These are phyloP conservation scores for Vesta saturnalis DNA, from an alignment of 2,888 invertebrate genomes.

Conservation along the genomic window DNA sequence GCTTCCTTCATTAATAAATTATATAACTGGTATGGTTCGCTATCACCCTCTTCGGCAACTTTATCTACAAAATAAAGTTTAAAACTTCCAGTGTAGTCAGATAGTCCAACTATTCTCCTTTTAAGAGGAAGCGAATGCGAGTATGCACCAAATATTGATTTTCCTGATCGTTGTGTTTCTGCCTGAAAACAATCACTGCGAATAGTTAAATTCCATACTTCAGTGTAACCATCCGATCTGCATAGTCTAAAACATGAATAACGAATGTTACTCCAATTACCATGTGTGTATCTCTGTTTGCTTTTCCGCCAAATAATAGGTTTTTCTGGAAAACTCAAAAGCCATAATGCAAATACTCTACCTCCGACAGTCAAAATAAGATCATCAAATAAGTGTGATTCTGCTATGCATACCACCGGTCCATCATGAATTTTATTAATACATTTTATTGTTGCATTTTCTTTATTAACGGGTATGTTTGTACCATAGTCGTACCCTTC, in stretches of 20 bases:
- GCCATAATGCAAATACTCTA: conserved; percentile 57
- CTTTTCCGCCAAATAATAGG: conserved; percentile 76
- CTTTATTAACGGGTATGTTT: conserved; percentile 69
- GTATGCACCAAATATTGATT: neutral
- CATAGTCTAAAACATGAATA: conserved; percentile 73
- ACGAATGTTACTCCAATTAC: conserved; percentile 80
- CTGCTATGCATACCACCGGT: conserved; percentile 68
- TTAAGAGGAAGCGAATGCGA: conserved; percentile 66
- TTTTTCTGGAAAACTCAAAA: conserved; percentile 67
- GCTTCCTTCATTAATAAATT: conserved; percentile 44
- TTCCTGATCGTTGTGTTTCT: conserved; percentile 59
- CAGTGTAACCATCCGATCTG: conserved; percentile 79
- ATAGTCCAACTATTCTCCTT: conserved; percentile 72
- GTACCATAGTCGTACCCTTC: conserved; percentile 74
- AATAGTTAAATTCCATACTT: conserved; percentile 78
- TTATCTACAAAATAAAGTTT: conserved; percentile 65
- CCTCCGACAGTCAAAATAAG: conserved; percentile 69
- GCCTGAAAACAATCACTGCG: conserved; percentile 71
- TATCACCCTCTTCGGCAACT: conserved; percentile 10
- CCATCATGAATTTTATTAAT: conserved; percentile 75
- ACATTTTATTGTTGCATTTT: conserved; percentile 62
- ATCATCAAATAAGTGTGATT: conserved; percentile 71
- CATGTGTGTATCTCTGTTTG: conserved; percentile 67
- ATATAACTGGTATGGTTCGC: conserved; percentile 54
- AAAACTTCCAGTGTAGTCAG: conserved; percentile 75